phyloP scores from a whole-genome alignment of 2,113 vertebrate genomes.

The Phrynosoma platyrhinos region DNA sequence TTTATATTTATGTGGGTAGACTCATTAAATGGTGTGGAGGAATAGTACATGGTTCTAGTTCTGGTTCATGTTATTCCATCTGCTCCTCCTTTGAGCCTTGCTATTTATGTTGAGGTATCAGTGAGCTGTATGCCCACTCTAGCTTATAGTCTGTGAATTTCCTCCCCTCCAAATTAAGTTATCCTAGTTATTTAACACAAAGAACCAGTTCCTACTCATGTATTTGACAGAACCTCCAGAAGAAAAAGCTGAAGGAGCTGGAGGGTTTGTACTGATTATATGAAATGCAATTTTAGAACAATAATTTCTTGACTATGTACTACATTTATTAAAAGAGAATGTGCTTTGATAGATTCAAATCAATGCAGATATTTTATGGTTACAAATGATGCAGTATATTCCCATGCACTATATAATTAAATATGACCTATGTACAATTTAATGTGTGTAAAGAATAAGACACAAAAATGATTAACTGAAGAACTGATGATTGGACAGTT shows the following conservation, averaged over 20 bases:
- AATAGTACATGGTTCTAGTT: too few relatives aligned
- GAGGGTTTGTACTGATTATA: conserved; percentile 9
- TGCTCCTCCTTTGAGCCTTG: too few relatives aligned
- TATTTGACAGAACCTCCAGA: conserved; percentile 15
- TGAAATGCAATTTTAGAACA: conserved; percentile 23
- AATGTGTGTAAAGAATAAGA: not conserved
- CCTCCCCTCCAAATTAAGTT: not conserved
- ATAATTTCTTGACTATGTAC: not conserved
- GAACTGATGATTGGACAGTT: not conserved
- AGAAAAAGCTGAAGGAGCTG: conserved; percentile 8
- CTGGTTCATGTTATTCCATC: too few relatives aligned
- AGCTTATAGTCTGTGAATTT: not conserved
- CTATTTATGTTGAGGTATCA: too few relatives aligned
- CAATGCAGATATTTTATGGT: conserved; percentile 5
- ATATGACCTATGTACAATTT: not conserved
- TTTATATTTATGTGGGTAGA: too few relatives aligned
- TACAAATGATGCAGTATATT: not conserved
- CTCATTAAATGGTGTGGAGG: too few relatives aligned
- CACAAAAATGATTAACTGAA: not conserved
- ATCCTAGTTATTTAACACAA: not conserved
- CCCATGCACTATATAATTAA: not conserved
- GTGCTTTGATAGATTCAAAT: not conserved
- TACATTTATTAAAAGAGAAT: conserved; percentile 2
- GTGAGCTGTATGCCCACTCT: too few relatives aligned
- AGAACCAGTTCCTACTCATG: not conserved